These are phyloP conservation scores for Callocephalon fimbriatum DNA, from an alignment of 2,113 vertebrate genomes.

Conservation along the genomic window DNA sequence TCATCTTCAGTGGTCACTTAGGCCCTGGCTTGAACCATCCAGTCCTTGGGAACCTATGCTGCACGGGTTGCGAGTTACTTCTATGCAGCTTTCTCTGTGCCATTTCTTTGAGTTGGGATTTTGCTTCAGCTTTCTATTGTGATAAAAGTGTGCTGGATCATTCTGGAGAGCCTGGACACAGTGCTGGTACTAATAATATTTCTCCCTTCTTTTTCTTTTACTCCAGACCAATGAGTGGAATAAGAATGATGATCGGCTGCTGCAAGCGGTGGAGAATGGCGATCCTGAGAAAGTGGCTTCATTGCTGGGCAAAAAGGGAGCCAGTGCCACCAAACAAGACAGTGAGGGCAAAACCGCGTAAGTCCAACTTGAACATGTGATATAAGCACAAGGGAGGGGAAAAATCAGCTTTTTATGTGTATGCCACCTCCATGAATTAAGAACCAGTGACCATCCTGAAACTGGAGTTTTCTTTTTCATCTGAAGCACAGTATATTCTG, in stretches of 20 bases:
- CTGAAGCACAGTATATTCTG: not conserved
- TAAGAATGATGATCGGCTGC: constrained; percentile 95
- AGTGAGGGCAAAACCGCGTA: constrained; percentile 95
- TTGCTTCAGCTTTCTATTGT: not conserved
- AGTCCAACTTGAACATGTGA: constrained; percentile 63
- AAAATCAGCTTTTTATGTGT: not conserved
- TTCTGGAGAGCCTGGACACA: not conserved
- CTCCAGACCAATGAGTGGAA: constrained; percentile 93
- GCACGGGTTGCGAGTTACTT: not conserved
- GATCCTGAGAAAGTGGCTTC: constrained; percentile 92
- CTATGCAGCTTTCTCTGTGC: not conserved
- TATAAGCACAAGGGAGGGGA: not conserved
- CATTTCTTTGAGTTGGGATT: not conserved
- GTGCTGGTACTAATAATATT: not conserved
- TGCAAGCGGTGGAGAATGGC: constrained; percentile 94
- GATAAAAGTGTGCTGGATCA: not conserved
- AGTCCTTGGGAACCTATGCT: not conserved
- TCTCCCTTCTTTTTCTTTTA: not conserved
- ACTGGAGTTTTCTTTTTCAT: not conserved
- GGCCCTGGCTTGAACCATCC: not conserved
- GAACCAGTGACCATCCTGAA: not conserved
- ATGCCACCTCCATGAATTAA: not conserved
- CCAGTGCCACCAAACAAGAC: constrained; percentile 91
- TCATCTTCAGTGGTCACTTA: not conserved
- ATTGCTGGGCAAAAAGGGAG: constrained; percentile 92